Percentiles rank a stretch among this genome's conserved stretches.
Conservation (phyloP, 2,113 vertebrate genomes). For the Marmota flaviventris region DNA sequence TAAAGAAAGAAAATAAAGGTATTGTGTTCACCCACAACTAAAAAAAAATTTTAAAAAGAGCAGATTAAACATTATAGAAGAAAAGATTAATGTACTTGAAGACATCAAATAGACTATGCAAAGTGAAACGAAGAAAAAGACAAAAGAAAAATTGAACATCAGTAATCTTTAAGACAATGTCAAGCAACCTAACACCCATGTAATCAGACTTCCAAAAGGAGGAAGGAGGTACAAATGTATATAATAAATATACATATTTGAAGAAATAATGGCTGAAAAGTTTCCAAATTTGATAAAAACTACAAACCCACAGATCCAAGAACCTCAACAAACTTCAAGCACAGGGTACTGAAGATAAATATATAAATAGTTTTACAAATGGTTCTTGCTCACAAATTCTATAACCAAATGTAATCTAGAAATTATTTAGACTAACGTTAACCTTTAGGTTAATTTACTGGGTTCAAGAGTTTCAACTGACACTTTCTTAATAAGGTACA, state of each 20-base stretch:
- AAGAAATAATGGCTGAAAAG: constrained; percentile 26
- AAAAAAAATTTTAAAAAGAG: neutral
- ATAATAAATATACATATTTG: neutral
- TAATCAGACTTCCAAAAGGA: constrained; percentile 34
- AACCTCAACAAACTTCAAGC: constrained; percentile 47
- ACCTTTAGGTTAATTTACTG: constrained; percentile 52
- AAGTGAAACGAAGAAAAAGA: constrained; percentile 51
- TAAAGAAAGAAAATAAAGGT: no score
- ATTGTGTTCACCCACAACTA: no score
- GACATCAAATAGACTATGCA: constrained; percentile 42
- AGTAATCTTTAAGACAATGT: constrained; percentile 20
- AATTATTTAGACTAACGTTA: constrained; percentile 46
- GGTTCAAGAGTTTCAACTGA: constrained; percentile 17
- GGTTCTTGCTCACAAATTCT: constrained; percentile 52
- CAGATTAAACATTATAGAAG: constrained; percentile 47
- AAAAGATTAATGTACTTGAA: constrained; percentile 49
- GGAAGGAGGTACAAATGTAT: neutral
- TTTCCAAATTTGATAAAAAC: constrained; percentile 60
- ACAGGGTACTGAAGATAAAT: constrained; percentile 55
- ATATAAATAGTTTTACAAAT: constrained; percentile 39
- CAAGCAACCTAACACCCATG: neutral
- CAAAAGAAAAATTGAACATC: constrained; percentile 29
- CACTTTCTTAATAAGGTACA: constrained; percentile 4
- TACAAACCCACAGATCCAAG: constrained; percentile 45
- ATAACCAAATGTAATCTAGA: constrained; percentile 56